These are phyloP conservation scores for Gobio occitaniae DNA, from an alignment of 2,797 vertebrate genomes.

Conservation along the genomic window DNA sequence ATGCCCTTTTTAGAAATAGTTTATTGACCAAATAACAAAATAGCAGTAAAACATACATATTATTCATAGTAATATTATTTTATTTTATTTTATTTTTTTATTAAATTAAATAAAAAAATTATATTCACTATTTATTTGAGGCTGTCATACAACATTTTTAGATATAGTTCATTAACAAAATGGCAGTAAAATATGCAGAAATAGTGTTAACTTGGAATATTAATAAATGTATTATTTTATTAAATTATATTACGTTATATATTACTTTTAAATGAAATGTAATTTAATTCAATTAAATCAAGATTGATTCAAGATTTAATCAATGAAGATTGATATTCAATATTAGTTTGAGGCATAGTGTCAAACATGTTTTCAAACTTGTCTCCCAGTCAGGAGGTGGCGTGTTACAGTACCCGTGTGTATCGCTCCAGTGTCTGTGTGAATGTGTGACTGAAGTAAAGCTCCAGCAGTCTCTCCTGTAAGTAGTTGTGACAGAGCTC, in stretches of 20 bases:
- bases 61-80: not conserved
- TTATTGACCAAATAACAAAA: not conserved
- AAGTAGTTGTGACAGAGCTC: slow-evolving; percentile 94
- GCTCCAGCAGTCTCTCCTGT: slow-evolving; percentile 89
- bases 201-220: not conserved
- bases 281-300: not conserved
- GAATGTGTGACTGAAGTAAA: slow-evolving; percentile 85
- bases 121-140: not conserved
- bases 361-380: not conserved
- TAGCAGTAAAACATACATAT: not conserved
- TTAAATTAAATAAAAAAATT: not conserved
- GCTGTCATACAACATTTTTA: not conserved
- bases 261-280: not conserved
- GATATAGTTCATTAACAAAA: not conserved
- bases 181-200: not conserved
- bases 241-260: not conserved
- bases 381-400: too few relatives aligned
- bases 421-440: slow-evolving; percentile 76
- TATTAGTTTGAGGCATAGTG: not conserved
- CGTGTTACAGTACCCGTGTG: slow-evolving; percentile 72
- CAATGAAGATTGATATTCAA: not conserved
- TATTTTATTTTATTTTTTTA: not conserved
- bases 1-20: not conserved
- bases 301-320: not conserved
- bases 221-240: not conserved